Base-by-base conservation (phyloP, 2,113 vertebrate genomes). In the Redunca redunca region DNA sequence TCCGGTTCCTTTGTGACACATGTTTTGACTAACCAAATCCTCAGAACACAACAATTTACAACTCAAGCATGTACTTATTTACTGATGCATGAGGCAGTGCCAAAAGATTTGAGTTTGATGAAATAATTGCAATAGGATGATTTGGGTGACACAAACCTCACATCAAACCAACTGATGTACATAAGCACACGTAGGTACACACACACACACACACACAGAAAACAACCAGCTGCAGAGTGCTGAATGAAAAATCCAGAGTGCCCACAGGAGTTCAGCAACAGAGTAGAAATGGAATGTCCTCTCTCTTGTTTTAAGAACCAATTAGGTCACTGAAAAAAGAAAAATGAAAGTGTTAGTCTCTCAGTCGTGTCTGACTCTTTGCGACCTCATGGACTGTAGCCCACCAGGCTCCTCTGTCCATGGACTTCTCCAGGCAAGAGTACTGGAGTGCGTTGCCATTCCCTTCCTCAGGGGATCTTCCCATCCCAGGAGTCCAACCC, bases 171-270 rank as follows among this genome's bases (percentile, higher is more conserved):
- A 17, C 2, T 7, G 8, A n/a, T 1, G 10, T 26, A n/a, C 58
- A 46, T 11, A 26, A 17, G 64, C 19, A 16, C 8, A 19, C 2
- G 0, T 7, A 43, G 21, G n/a, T 28, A 19, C 33, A 7, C 4
- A 2, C 55, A 52, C 53, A 91, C 30, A 36, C 23, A 67, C 43
- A 43, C 9, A 9, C 1, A 48, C 23, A 84, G 48, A 55, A 21
- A 25, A 82, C 81, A 53, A 46, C 36, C 23, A 67, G 74, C 36
- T 52, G 15, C 62, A 83, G 33, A 77, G 28, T 25, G 40, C 53
- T 83, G 40, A 90, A 43, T 83, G n/a, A 96, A 96, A 82, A 86
- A 57, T 57, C 33, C 36, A 12, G 40, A 81, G 58, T 84, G 21
- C 25, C 86, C 82, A 16, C 46, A 30, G 52, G 28, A 80, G 43